Evolutionary conservation across 2,888 invertebrate species (phyloP), one percentile per base, ranked within the genome.

Genomic region (Pterobdella sp.): DNA sequence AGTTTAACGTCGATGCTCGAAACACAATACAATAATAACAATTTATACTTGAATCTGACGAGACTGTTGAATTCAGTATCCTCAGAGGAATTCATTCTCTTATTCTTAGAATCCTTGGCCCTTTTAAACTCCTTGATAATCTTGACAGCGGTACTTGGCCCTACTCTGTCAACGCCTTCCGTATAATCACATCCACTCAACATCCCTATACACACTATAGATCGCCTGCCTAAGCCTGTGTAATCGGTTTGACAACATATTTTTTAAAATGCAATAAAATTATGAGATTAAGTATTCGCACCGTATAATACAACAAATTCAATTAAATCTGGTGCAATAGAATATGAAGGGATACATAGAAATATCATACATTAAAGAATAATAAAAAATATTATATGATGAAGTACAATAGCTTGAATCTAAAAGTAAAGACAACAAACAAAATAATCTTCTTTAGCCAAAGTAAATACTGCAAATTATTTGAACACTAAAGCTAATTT

Each of bases 101-200:
- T 26, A 56, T 56, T n/a, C 26, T 56, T 26, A 26, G 26, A 26
- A 4, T 56, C 60, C 4, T 18, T 56, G 18, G 18, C 60, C 4
- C 75, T 77, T 32, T 74, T 79, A 83, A 98, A 98, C 72, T 93
- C 90, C 0, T 93, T 91, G 32, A 98, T 84, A 76, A 99, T 91
- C 86, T 98, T 97, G 79, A 97, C 84, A 0, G 94, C 97, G 0
- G 94, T 92, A 0, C 98, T 95, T 0, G 94, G 91, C 0, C 98
- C 98, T 42, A 98, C 90, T 0, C 94, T 93, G 78, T 88, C 87
- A 7, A 98, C 85, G 1, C 98, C 98, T 18, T 88, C 88, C 0
- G 97, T 96, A 81, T 99, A 99, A 86, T 99, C 98, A 84, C 96
- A 95, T 7, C 98, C 98, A 37, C 95, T 93, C 72, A 99, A 86